Percentiles rank a stretch among this genome's conserved stretches.
Conservation (phyloP, 2,113 vertebrate genomes). For the human (Homo sapiens) region DNA sequence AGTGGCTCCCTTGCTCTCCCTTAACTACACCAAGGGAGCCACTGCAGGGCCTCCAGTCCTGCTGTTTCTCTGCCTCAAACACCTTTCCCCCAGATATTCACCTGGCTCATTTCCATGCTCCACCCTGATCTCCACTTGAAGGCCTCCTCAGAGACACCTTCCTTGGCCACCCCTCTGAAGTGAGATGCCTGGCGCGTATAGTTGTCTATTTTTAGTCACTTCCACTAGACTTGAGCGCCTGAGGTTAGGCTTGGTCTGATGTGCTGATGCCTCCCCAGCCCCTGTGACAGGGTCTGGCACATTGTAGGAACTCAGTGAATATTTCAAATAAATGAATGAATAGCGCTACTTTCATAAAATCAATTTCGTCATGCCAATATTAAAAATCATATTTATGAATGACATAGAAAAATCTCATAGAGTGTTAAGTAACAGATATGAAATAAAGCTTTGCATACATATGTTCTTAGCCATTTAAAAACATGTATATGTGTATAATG, state of each 20-base stretch:
- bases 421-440: not conserved
- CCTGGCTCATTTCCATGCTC: not conserved
- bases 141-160: not conserved
- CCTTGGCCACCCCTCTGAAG: not conserved
- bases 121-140: not conserved
- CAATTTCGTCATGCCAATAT: not conserved
- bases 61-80: not conserved
- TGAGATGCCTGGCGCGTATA: accelerated
- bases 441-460: not conserved
- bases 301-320: not conserved
- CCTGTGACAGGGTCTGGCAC: not conserved
- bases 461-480: constrained; percentile 14
- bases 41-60: not conserved
- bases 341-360: not conserved
- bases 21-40: not conserved
- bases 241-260: not conserved
- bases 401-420: not conserved
- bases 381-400: not conserved
- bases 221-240: not conserved
- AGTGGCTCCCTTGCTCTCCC: not conserved
- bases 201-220: not conserved
- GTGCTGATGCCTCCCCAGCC: not conserved
- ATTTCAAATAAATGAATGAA: not conserved
- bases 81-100: not conserved
- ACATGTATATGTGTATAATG: not conserved